Base-by-base conservation (phyloP, 2,888 invertebrate genomes). In the Julus scandinavius region DNA sequence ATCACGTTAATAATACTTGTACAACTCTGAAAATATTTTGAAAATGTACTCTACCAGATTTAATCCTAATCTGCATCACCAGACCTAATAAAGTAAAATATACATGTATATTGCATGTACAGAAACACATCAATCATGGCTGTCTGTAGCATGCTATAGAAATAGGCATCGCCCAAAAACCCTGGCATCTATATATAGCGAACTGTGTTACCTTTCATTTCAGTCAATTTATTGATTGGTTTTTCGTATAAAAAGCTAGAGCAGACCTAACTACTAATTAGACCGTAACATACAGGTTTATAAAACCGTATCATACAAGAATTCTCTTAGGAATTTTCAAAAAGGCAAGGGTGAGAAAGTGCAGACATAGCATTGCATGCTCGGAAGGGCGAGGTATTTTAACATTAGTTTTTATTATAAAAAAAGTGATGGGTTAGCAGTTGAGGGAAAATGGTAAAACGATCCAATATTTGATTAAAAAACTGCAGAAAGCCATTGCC, bases 181-280 rank as follows among this genome's bases (percentile, higher is more conserved):
- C 4, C n/a, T 13, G 20, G 15, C 63, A n/a, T 20, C 20, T 63
- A n/a, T 6, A 20, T 3, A 5, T 20, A 63, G 20, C 4, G 49
- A 49, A 49, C 13, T 20, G 63, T 20, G n/a, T 63, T 13, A 5
- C 63, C 63, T n/a, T 15, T 20, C 3, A 20, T 63, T 63, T 63
- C 20, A 63, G 20, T 63, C 63, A 63, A 63, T 63, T 63, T 63
- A 63, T 63, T 63, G 63, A 63, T 63, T 63, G 63, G 20, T 17
- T 63, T 63, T 63, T 63, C n/a, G 20, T 63, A 63, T 63, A 63
- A 63, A 20, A 15, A 63, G 63, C 20, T n/a, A 20, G n/a, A 20
- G 4, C 20, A 63, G 63, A 63, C 63, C 63, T 63, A 1, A 63
- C 9, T 63, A 20, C 63, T 63, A 63, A 63, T 63, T 63, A 63